Base-by-base conservation (phyloP, 2,113 vertebrate genomes). In the Phalacrocorax carbo region DNA sequence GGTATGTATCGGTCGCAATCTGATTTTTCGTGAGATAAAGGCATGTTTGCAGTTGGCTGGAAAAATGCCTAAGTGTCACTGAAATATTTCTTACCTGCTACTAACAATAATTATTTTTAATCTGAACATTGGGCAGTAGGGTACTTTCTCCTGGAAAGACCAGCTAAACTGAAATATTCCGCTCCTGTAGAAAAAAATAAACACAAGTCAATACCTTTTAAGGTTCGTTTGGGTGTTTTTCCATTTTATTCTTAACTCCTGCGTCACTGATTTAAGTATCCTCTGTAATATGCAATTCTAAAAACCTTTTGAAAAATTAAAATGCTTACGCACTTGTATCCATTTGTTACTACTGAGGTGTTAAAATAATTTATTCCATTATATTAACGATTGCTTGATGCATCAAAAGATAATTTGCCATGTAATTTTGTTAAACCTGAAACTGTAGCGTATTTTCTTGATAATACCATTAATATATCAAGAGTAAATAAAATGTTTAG, bases 401-500 rank as follows among this genome's bases (percentile, higher is more conserved):
- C 98, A 97, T 98, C 97, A 95, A 96, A 98, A 97, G 97, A 99
- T 98, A 98, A 99, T 99, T 98, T 98, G 94, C 97, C 96, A 96
- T 97, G 98, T 98, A 98, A 98, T 99, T 98, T 94, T 97, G 96
- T 96, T 70, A 97, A 97, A 98, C 96, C 97, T 96, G 96, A 97
- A 98, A 97, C 92, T 86, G 86, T 87, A 90, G 96, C 97, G 66
- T 94, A 73, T 97, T 98, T 98, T 97, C 95, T 94, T 87, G 96
- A 98, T 98, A 98, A 98, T 97, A 98, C 98, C 98, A 96, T 98
- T 97, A 97, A 98, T 98, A 98, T 95, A 98, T 97, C 98, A 98
- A 98, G 98, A 98, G 98, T 98, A 99, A 99, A 99, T 99, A 98
- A 98, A 99, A 99, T 98, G 98, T 99, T 99, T 98, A 97, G 98